Evolutionary conservation across 2,797 vertebrate genomes (phyloP).

Genomic region (Neosilurus mollespiculum): DNA sequence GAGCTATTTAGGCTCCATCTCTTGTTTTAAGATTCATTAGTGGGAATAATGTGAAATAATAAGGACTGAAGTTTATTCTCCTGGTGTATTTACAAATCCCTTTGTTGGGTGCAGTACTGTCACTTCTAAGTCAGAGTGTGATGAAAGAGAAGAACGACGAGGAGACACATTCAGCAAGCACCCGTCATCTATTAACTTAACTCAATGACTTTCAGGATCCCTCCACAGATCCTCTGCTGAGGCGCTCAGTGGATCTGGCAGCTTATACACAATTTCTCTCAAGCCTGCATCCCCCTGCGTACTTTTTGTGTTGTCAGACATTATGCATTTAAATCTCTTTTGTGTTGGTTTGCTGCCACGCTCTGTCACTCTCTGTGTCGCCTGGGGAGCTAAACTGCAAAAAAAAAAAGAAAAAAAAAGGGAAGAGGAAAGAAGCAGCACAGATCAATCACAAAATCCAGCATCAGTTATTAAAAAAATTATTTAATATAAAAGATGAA

Average conservation of each 20-base stretch:
- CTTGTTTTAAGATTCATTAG: slow-evolving; percentile 82
- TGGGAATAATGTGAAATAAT: slow-evolving; percentile 78
- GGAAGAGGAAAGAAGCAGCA: slow-evolving; percentile 24
- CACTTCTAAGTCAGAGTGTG: slow-evolving; percentile 78
- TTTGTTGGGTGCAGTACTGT: slow-evolving; percentile 75
- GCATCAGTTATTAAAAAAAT: slow-evolving; percentile 26
- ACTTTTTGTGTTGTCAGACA: slow-evolving; percentile 53
- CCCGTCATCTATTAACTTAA: slow-evolving; percentile 57
- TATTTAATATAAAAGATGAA: not conserved
- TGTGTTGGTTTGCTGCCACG: slow-evolving; percentile 38
- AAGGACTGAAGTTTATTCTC: slow-evolving; percentile 74
- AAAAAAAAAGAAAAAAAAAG: slow-evolving; percentile 1
- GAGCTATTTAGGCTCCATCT: slow-evolving; percentile 55
- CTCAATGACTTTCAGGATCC: slow-evolving; percentile 66
- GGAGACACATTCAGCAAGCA: slow-evolving; percentile 69
- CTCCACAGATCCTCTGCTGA: slow-evolving; percentile 70
- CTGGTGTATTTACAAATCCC: slow-evolving; percentile 72
- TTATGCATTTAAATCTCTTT: slow-evolving; percentile 50
- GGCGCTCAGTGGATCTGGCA: slow-evolving; percentile 69
- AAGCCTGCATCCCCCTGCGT: slow-evolving; percentile 35
- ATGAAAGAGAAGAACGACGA: slow-evolving; percentile 79
- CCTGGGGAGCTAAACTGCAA: slow-evolving; percentile 32
- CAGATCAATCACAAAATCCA: slow-evolving; percentile 32
- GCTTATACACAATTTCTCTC: slow-evolving; percentile 48
- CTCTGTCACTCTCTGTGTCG: slow-evolving; percentile 21